Evolutionary conservation across 1,140 invertebrate genomes (phyloP), one percentile per base, ranked within the genome.

Genomic region (Holotrichia oblita): DNA sequence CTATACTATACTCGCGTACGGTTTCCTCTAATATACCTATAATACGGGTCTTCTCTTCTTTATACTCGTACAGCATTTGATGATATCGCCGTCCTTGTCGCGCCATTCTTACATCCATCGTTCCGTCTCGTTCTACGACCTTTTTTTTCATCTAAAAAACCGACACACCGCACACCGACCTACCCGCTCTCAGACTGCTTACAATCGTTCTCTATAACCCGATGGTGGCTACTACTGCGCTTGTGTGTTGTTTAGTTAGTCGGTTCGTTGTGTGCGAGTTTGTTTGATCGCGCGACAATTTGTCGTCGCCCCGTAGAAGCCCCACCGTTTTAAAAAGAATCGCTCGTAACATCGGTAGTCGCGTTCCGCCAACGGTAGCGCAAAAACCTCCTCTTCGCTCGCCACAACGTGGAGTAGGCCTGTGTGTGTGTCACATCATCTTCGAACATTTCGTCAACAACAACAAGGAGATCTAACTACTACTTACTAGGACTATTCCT

Each of bases 291-390:
- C 83, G 82, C 83, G 85, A 85, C 86, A 87, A 87, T 87, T 87
- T 87, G 86, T 87, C 48, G 48, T 34, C 27, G 27, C 27, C 27
- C 27, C 48, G 48, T 14, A 55, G 48, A 55, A 55, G 48, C 48
- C 85, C 85, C 84, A 83, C 85, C 85, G 85, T 55, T 55, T 55
- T 55, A 55, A 87, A 87, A 87, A 87, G 86, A 87, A 87, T 86
- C 84, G 83, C 83, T 84, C 83, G 82, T 85, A 85, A 86, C 86
- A 87, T 86, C 85, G 81, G 84, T 85, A 87, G 86, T 86, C 84
- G 85, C 85, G 85, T 85, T 84, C 85, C 82, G 83, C 85, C 82
- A 83, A 82, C 83, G 84, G 86, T 69, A 22, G 61, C n/a, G 27
- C 85, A 87, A 87, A 87, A 87, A 87, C 84, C 27, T 34, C 27